A percentile compares a stretch with the other conserved stretches of the same genome.
Evolutionary conservation across 2,888 invertebrate genomes (phyloP).

Genomic region (Tineola bisselliella): DNA sequence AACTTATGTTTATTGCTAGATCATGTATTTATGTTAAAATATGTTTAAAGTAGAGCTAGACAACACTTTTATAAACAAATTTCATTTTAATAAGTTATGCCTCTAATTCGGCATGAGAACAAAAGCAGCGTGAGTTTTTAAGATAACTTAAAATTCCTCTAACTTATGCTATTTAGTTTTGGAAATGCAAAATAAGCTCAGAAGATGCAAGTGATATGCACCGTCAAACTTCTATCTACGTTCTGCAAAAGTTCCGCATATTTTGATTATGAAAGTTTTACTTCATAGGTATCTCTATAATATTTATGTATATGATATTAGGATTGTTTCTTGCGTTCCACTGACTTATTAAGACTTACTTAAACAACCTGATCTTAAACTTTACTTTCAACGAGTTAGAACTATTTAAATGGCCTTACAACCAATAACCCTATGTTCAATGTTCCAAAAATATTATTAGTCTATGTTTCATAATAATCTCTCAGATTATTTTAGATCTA

Average conservation of each 20-base stretch:
- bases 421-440: too few relatives aligned
- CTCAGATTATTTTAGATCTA: too few relatives aligned
- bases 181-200: slow-evolving; percentile 41
- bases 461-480: too few relatives aligned
- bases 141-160: neutral
- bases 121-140: neutral
- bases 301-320: slow-evolving; percentile 5
- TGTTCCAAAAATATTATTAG: too few relatives aligned
- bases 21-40: too few relatives aligned
- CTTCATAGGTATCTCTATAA: neutral
- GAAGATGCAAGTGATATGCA: slow-evolving; percentile 40
- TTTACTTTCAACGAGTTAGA: too few relatives aligned
- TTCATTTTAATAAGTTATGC: neutral
- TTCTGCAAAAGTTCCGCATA: slow-evolving; percentile 16
- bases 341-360: neutral
- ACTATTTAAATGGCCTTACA: too few relatives aligned
- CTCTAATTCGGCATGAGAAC: neutral
- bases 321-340: neutral
- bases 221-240: slow-evolving; percentile 29
- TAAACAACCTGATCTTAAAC: too few relatives aligned
- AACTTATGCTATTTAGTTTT: slow-evolving; percentile 21
- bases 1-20: too few relatives aligned
- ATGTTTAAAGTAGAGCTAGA: too few relatives aligned
- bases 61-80: neutral
- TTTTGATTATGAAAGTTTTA: slow-evolving; percentile 27